phyloP scores from a whole-genome alignment of 2,797 vertebrate genomes.

The Chrysolophus pictus region DNA sequence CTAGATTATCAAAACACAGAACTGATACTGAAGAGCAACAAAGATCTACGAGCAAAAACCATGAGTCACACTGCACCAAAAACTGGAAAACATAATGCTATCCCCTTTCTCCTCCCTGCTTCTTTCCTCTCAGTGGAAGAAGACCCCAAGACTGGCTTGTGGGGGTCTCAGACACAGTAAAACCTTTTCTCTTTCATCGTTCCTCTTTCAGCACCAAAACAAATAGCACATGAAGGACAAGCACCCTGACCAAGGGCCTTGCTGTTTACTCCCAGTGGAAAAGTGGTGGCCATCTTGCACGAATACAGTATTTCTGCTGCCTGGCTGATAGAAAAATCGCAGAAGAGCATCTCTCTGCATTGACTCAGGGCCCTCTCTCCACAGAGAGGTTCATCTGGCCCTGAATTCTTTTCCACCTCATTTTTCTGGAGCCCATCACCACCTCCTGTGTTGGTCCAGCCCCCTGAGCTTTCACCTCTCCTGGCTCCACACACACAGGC shows the following conservation, averaged over 20 bases:
- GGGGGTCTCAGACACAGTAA: neutral
- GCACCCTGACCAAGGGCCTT: rapidly evolving
- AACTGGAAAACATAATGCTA: neutral
- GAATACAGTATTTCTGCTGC: neutral
- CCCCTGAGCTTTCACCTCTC: neutral
- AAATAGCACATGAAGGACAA: neutral
- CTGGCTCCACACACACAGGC: neutral
- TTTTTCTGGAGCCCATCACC: neutral
- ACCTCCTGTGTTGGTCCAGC: neutral
- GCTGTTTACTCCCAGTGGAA: neutral
- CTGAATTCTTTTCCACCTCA: neutral
- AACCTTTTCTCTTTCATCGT: neutral
- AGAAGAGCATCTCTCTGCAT: neutral
- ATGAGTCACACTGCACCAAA: neutral
- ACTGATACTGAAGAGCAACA: neutral
- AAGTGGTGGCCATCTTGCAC: neutral
- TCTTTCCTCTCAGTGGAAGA: neutral
- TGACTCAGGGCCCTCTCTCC: neutral
- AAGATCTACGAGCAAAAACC: neutral
- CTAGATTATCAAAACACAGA: neutral
- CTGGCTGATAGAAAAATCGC: neutral
- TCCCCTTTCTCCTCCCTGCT: neutral
- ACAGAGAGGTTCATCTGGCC: neutral
- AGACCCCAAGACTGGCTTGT: neutral
- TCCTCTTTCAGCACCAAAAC: neutral